Percentiles rank a stretch among this genome's conserved stretches.
Conservation (phyloP, 2,888 invertebrate genomes). For the Cotesia congregata region DNA sequence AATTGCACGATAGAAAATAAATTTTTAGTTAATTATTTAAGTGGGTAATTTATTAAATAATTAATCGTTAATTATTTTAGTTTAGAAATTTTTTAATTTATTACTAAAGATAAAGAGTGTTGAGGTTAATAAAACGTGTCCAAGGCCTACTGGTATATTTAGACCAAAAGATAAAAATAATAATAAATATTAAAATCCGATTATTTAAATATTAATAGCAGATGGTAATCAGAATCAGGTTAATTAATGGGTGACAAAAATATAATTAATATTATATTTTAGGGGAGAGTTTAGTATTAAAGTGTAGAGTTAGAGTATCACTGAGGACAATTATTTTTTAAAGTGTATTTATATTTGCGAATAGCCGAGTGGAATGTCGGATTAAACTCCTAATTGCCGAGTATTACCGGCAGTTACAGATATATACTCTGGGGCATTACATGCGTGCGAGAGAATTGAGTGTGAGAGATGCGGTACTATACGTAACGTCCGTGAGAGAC, state of each 20-base stretch:
- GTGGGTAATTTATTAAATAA: background rate
- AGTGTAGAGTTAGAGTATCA: background rate
- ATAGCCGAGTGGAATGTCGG: constrained; percentile 36
- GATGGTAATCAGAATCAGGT: background rate
- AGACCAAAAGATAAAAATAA: background rate
- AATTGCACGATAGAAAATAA: background rate
- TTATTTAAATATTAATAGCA: background rate
- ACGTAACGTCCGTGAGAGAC: constrained; percentile 19
- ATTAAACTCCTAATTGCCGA: constrained; percentile 46
- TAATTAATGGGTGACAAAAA: background rate
- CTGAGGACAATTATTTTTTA: background rate
- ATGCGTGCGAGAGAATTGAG: constrained; percentile 52
- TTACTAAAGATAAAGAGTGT: background rate
- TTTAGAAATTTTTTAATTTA: background rate
- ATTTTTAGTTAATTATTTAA: background rate
- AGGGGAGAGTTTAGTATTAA: background rate
- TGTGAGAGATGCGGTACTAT: constrained; percentile 39
- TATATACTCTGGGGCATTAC: constrained; percentile 53
- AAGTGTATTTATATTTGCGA: constrained; percentile 20
- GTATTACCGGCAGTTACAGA: constrained; percentile 55
- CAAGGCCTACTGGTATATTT: background rate
- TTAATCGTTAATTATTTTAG: background rate
- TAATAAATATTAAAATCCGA: background rate
- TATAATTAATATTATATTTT: background rate
- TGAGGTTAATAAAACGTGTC: background rate